Evolutionary conservation across 2,797 vertebrate species (phyloP), one percentile per base, ranked within the genome.

Genomic region (Catharus ustulatus): DNA sequence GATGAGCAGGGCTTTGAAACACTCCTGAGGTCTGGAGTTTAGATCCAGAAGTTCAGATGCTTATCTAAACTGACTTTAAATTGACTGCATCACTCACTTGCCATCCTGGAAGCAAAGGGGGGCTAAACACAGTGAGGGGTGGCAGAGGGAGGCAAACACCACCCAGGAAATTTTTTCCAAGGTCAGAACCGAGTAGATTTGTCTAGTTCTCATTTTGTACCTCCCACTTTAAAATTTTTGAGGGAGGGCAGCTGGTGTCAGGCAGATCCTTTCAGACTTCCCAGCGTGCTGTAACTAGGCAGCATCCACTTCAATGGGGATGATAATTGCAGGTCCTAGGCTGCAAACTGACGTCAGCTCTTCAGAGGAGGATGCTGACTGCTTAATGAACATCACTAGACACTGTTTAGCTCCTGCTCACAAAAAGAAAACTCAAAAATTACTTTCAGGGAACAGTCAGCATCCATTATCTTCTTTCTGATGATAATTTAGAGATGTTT

Each of bases 341-440:
- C 75, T 94, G 86, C 91, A 83, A n/a, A 19, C 64, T 96, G 89
- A 95, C 57, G 30, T 95, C 93, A 96, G 64, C 71, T 43, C 84
- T 71, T 87, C 93, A 73, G 90, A 95, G 81, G 67, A 96, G 80
- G 80, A 96, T 91, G 76, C 92, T 96, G 94, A 90, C 90, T 96
- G 86, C 85, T 93, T 88, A 95, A 96, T 96, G 88, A 95, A 40
- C 91, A 96, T 77, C 91, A 84, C 93, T 93, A 95, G 94, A 82
- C 40, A 52, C 49, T 87, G 52, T 57, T 91, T 87, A 78, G 74
- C 77, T 84, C 80, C 55, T 58, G 32, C 61, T 71, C 49, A 16
- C 66, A 67, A 89, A 88, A 89, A 84, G 49, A 74, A 88, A 77
- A 68, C 40, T 66, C 30, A 90, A 72, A 91, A 87, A 90, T 64